These are phyloP conservation scores for Diplazon laetatorius DNA, from an alignment of 2,888 invertebrate genomes.

Conservation along the genomic window DNA sequence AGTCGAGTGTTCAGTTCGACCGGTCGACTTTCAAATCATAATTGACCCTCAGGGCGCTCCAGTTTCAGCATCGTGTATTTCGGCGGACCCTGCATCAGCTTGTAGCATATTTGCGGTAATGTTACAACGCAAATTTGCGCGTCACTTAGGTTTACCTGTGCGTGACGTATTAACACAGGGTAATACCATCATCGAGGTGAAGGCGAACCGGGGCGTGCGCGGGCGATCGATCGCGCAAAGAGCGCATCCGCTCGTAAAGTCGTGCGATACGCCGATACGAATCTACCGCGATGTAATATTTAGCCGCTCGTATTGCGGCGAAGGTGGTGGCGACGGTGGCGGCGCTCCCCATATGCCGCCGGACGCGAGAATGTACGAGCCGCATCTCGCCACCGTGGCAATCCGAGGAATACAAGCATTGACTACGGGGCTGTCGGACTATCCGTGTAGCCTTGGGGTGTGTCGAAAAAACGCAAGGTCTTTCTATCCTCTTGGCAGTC, in stretches of 20 bases:
- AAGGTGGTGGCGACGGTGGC: slow-evolving; percentile 26
- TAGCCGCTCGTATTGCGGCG: slow-evolving; percentile 68
- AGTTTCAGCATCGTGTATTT: too few species aligned
- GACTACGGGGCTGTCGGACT: slow-evolving; percentile 30
- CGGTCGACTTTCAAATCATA: too few species aligned
- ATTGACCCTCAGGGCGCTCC: too few species aligned
- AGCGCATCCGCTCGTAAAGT: slow-evolving; percentile 67
- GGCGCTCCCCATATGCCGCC: slow-evolving; percentile 74
- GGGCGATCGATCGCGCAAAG: slow-evolving; percentile 47
- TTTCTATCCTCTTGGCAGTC: too few species aligned
- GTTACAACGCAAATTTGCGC: not conserved
- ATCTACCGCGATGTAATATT: slow-evolving; percentile 75
- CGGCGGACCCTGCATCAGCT: not conserved
- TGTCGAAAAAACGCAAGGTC: too few species aligned
- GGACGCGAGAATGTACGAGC: slow-evolving; percentile 66
- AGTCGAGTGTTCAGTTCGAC: too few species aligned
- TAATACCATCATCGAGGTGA: slow-evolving; percentile 26
- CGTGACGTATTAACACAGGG: not conserved
- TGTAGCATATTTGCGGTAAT: not conserved
- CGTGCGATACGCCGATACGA: slow-evolving; percentile 71
- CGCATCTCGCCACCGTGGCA: slow-evolving; percentile 34
- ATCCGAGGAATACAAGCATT: slow-evolving; percentile 19
- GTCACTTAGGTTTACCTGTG: not conserved
- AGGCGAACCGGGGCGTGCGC: slow-evolving; percentile 39
- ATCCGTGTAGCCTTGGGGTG: too few species aligned